Percentiles rank a stretch among this genome's conserved stretches.
phyloP scores from a whole-genome alignment of 1,140 invertebrate genomes.

The Ips nitidus region DNA sequence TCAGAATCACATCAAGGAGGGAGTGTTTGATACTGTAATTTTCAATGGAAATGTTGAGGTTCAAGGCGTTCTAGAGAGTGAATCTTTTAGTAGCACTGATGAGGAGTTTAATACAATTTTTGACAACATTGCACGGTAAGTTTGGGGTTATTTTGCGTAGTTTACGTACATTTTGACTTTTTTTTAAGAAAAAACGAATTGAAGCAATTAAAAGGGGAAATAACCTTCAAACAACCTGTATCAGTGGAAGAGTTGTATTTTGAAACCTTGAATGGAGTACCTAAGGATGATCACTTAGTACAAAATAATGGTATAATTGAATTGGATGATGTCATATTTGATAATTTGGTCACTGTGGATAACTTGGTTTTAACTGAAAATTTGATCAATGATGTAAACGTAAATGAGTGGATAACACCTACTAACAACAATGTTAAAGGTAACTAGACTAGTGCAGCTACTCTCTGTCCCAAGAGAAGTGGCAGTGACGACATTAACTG shows the following conservation, averaged over 20 bases:
- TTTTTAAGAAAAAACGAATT: too few relatives aligned
- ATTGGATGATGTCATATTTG: slow-evolving; percentile 40
- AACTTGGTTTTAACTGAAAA: slow-evolving; percentile 26
- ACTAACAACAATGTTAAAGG: too few relatives aligned
- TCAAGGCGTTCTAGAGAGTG: slow-evolving; percentile 36
- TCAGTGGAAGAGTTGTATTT: neutral
- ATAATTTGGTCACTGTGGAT: slow-evolving; percentile 36
- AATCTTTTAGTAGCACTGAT: slow-evolving; percentile 35
- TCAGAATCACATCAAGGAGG: neutral
- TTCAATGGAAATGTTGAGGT: slow-evolving; percentile 45
- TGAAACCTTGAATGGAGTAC: neutral
- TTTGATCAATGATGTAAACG: slow-evolving; percentile 38
- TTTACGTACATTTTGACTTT: too few relatives aligned
- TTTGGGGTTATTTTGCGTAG: too few relatives aligned
- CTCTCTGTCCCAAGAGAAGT: too few relatives aligned
- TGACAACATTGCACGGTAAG: neutral
- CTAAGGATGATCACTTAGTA: neutral
- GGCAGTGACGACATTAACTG: too few relatives aligned
- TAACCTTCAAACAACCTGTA: too few relatives aligned
- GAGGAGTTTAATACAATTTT: neutral
- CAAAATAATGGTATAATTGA: neutral
- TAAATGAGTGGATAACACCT: slow-evolving; percentile 28
- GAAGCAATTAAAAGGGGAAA: too few relatives aligned
- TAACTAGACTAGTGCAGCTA: too few relatives aligned
- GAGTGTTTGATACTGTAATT: slow-evolving; percentile 39